phyloP scores from a whole-genome alignment of 2,888 invertebrate genomes.

The Salpingus planirostris region DNA sequence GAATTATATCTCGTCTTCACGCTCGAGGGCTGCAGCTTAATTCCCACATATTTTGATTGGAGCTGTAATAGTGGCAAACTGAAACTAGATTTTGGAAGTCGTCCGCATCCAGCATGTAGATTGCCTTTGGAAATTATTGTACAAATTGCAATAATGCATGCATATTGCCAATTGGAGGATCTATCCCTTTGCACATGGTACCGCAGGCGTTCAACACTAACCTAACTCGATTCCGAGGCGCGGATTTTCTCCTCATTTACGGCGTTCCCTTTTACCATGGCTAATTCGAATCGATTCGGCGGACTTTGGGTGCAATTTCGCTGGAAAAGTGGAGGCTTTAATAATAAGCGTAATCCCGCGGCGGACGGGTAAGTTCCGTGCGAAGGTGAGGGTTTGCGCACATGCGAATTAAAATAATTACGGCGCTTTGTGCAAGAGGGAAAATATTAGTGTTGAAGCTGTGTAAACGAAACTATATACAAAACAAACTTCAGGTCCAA shows the following conservation, averaged over 20 bases:
- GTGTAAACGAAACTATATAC: conserved; percentile 23
- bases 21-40: neutral
- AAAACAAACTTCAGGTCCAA: conserved; percentile 25
- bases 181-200: conserved; percentile 24
- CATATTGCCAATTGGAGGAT: conserved; percentile 35
- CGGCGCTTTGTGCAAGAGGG: conserved; percentile 8
- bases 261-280: too few species aligned
- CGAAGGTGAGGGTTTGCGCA: conserved; percentile 3
- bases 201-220: conserved; percentile 23
- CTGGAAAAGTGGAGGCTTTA: too few species aligned
- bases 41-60: too few species aligned
- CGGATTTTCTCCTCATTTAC: conserved; percentile 1
- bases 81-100: conserved; percentile 14
- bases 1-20: too few species aligned
- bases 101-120: conserved; percentile 22
- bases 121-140: conserved; percentile 34
- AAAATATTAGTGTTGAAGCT: conserved; percentile 25
- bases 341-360: neutral
- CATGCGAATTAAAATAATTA: conserved; percentile 14
- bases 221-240: conserved; percentile 23
- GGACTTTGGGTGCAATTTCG: too few species aligned
- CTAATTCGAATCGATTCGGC: too few species aligned
- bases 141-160: conserved; percentile 38
- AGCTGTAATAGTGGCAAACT: conserved; percentile 12
- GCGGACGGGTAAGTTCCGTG: conserved; percentile 7